A percentile compares a stretch with the other conserved stretches of the same genome.
Evolutionary conservation across 2,888 invertebrate genomes (phyloP).

Genomic region (Archips xylosteana): DNA sequence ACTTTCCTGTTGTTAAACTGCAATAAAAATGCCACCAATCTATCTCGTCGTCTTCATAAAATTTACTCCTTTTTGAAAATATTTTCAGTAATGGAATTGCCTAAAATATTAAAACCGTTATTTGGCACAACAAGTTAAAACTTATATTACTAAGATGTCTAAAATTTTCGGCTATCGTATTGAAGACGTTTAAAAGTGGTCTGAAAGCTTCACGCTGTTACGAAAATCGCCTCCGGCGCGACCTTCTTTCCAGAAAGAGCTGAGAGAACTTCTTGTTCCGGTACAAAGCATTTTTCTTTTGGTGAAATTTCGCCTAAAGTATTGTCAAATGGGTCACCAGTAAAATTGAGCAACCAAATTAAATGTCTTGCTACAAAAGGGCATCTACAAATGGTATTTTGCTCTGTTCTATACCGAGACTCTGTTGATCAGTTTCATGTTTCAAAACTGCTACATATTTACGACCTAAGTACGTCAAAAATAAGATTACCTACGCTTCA

Average conservation of each 20-base stretch:
- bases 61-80: no score
- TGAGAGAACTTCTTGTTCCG: constrained; percentile 54
- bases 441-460: no score
- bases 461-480: no score
- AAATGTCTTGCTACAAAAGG: constrained; percentile 22
- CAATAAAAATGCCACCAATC: no score
- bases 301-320: constrained; percentile 45
- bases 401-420: not conserved
- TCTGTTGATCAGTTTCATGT: not conserved
- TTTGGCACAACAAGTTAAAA: constrained; percentile 22
- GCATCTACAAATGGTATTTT: not conserved
- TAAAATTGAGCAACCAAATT: constrained; percentile 34
- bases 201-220: constrained; percentile 62
- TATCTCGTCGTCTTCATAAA: no score
- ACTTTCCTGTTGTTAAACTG: no score
- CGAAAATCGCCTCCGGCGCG: constrained; percentile 64
- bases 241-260: constrained; percentile 57
- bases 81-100: not conserved
- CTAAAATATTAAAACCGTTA: not conserved
- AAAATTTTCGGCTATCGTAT: constrained; percentile 60
- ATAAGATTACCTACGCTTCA: no score
- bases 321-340: constrained; percentile 48
- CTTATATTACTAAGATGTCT: constrained; percentile 46
- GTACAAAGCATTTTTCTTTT: constrained; percentile 53
- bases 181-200: constrained; percentile 53